phyloP scores from a whole-genome alignment of 2,888 invertebrate species.

The Spodoptera littoralis region DNA sequence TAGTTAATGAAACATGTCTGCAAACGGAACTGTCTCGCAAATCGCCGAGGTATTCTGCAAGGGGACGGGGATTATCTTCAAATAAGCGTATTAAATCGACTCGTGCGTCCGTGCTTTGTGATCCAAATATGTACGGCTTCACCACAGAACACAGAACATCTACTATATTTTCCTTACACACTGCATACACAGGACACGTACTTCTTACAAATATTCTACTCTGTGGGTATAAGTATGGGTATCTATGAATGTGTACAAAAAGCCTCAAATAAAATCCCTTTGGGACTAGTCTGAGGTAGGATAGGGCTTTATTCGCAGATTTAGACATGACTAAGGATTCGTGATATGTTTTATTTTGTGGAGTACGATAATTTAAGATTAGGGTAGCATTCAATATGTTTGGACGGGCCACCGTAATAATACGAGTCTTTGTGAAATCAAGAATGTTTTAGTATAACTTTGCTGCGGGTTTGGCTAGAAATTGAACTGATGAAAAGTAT shows the following conservation, averaged over 20 bases:
- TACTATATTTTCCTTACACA: conserved; percentile 14
- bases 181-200: conserved; percentile 31
- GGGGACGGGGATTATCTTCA: conserved; percentile 78
- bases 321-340: conserved; percentile 74
- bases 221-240: conserved; percentile 55
- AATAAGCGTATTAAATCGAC: conserved; percentile 82
- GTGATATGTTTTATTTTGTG: conserved; percentile 65
- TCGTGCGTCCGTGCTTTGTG: conserved; percentile 75
- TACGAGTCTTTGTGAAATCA: conserved; percentile 1
- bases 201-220: conserved; percentile 22
- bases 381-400: conserved; percentile 43
- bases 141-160: conserved; percentile 36
- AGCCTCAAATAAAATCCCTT: conserved; percentile 58
- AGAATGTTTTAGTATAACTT: neutral
- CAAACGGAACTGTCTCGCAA: conserved; percentile 58
- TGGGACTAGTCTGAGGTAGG: conserved; percentile 66
- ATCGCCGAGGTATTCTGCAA: conserved; percentile 68
- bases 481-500: neutral
- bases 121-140: conserved; percentile 79
- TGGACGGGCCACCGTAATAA: conserved; percentile 7
- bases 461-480: neutral
- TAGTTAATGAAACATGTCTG: conserved; percentile 51
- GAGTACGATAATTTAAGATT: conserved; percentile 69
- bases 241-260: conserved; percentile 53
- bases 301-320: conserved; percentile 75